Evolutionary conservation across 2,113 vertebrate species (phyloP).

Genomic region (Cricetomys ansorgei): DNA sequence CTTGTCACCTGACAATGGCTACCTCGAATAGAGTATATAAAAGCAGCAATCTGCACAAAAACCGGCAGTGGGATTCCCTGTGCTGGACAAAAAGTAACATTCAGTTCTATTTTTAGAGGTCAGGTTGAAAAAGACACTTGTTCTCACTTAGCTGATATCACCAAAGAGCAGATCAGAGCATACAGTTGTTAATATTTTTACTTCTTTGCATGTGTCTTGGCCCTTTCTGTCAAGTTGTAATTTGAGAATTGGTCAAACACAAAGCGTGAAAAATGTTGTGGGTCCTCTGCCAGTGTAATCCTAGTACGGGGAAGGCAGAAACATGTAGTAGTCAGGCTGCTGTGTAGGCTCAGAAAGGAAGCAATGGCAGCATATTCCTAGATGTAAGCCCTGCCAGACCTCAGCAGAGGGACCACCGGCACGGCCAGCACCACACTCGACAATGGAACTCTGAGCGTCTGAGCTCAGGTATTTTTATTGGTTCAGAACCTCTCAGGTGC

Average conservation of each 20-base stretch:
- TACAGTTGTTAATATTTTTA: background rate
- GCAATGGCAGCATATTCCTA: too few relatives aligned
- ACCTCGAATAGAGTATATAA: background rate
- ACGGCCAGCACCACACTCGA: too few relatives aligned
- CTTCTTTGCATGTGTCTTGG: background rate
- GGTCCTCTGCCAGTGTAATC: background rate
- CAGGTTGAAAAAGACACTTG: background rate
- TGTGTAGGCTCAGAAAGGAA: too few relatives aligned
- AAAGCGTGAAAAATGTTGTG: background rate
- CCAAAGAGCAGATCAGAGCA: fast-evolving
- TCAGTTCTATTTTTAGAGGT: background rate
- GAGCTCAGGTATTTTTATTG: too few relatives aligned
- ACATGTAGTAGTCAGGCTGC: too few relatives aligned
- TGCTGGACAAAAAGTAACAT: fast-evolving
- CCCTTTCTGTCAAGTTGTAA: background rate
- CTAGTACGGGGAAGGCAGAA: background rate
- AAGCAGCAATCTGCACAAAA: background rate
- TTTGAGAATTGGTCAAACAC: background rate
- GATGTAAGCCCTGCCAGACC: too few relatives aligned
- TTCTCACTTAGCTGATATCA: background rate
- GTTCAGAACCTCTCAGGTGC: too few relatives aligned
- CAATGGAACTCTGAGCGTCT: too few relatives aligned
- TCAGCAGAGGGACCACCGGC: too few relatives aligned
- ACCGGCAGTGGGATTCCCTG: background rate
- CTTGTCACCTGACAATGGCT: background rate